phyloP scores from a whole-genome alignment of 2,888 invertebrate species.

The Philopedon plagiatum region DNA sequence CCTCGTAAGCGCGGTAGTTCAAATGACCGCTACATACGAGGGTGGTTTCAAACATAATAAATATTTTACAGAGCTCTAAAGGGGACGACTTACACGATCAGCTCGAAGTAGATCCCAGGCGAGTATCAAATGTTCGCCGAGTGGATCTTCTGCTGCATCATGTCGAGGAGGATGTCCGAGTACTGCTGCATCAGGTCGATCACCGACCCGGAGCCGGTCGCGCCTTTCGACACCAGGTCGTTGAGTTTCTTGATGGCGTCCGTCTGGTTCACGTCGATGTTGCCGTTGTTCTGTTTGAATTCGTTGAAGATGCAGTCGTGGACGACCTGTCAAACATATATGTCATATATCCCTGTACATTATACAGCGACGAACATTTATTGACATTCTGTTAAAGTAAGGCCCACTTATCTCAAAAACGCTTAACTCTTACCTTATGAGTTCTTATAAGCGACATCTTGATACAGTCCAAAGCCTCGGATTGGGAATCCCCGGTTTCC shows the following conservation, averaged over 20 bases:
- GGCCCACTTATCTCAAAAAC: too few species aligned
- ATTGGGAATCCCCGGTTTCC: constrained; percentile 56
- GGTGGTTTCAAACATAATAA: background rate
- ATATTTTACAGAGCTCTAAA: too few species aligned
- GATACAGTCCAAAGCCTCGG: constrained; percentile 68
- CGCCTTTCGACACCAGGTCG: constrained; percentile 65
- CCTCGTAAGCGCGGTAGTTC: background rate
- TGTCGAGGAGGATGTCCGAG: constrained; percentile 73
- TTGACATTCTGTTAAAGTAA: too few species aligned
- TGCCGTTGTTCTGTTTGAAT: constrained; percentile 64
- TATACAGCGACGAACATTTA: too few species aligned
- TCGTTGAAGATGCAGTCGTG: constrained; percentile 69
- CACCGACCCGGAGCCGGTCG: constrained; percentile 69
- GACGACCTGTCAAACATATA: constrained; percentile 38
- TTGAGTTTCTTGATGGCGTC: constrained; percentile 71
- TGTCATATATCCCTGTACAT: too few species aligned
- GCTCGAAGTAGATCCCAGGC: constrained; percentile 40
- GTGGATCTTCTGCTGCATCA: constrained; percentile 75
- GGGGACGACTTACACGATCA: constrained; percentile 25
- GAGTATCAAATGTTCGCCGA: constrained; percentile 61
- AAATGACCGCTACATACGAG: background rate
- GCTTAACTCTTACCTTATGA: constrained; percentile 70
- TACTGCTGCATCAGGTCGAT: constrained; percentile 76
- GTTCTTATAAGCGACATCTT: constrained; percentile 74
- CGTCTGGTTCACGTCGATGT: constrained; percentile 68